Evolutionary conservation across 2,113 vertebrate genomes (phyloP).

Genomic region (Ictidomys tridecemlineatus): DNA sequence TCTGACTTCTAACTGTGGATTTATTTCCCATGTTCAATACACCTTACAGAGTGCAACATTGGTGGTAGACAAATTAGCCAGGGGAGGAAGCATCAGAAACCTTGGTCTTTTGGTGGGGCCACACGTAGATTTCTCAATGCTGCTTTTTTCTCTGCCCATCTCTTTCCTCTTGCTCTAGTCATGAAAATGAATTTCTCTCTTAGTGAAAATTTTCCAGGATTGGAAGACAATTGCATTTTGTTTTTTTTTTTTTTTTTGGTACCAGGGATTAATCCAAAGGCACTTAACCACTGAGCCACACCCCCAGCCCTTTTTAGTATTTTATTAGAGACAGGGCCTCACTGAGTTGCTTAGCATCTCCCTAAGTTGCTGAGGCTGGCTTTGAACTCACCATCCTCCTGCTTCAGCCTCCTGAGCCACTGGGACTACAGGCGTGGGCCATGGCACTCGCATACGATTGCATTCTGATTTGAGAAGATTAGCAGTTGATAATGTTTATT

Average conservation of each 20-base stretch:
- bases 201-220: not conserved
- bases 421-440: too few species aligned
- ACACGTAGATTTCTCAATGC: not conserved
- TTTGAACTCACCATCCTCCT: too few species aligned
- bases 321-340: too few species aligned
- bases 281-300: too few species aligned
- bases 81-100: not conserved
- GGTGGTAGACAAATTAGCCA: not conserved
- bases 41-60: not conserved
- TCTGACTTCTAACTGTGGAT: conserved; percentile 19
- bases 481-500: not conserved
- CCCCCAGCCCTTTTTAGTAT: too few species aligned
- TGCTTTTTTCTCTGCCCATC: not conserved
- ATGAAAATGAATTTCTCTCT: conserved; percentile 44
- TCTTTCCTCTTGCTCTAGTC: not conserved
- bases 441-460: not conserved
- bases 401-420: too few species aligned
- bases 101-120: not conserved
- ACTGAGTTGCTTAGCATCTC: too few species aligned
- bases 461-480: conserved; percentile 23
- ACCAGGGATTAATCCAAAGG: too few species aligned
- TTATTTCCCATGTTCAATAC: not conserved
- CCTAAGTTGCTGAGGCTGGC: too few species aligned
- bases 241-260: too few species aligned
- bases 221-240: not conserved